Evolutionary conservation across 53 echinoderm and acorn worm genomes (phyloP), one percentile per base, ranked within the genome.

Genomic region (Actinopyga echinites): DNA sequence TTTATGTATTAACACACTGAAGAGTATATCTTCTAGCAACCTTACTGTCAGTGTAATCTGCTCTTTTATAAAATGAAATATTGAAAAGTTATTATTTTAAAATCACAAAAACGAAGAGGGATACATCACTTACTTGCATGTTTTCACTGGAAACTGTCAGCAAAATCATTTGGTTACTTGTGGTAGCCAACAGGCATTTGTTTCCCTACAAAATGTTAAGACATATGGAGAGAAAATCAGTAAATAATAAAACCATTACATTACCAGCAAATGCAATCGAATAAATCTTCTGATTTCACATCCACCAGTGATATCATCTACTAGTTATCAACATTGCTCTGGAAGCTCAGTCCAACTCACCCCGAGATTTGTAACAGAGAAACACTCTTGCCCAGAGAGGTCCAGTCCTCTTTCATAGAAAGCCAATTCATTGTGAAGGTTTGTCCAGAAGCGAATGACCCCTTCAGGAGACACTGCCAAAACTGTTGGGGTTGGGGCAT

Each of bases 391-490:
- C 1, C 97, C 97, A 7, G 90, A 89, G 13, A 96, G 83, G 45
- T 96, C 97, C 8, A 93, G 83, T 33, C 93, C 90, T 57, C 90
- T 85, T 85, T 96, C 97, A 60, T 90, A 84, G 57, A 87, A 96
- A 57, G 94, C 92, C 11, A 92, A 89, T 71, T 94, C 97, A 42
- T 90, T 90, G 86, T 94, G 92, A 24, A 91, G 83, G 37, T 81
- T 94, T 4, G 92, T 92, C 97, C 97, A 96, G 80, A 92, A 94
- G 71, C 97, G 89, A 60, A 96, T 84, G 57, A 96, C 91, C 3
- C 97, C 97, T 63, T 96, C 97, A 79, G 97, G 97, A 15, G 97
- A 94, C 57, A 92, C 97, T 8, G 94, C 90, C 64, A 96, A 79
- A 45, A 94, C 90, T 37, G 92, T 54, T 6, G 92, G 79, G 44